Percentiles rank a stretch among this genome's conserved stretches.
phyloP scores from a whole-genome alignment of 2,888 invertebrate species.

The Tenthredo livida region DNA sequence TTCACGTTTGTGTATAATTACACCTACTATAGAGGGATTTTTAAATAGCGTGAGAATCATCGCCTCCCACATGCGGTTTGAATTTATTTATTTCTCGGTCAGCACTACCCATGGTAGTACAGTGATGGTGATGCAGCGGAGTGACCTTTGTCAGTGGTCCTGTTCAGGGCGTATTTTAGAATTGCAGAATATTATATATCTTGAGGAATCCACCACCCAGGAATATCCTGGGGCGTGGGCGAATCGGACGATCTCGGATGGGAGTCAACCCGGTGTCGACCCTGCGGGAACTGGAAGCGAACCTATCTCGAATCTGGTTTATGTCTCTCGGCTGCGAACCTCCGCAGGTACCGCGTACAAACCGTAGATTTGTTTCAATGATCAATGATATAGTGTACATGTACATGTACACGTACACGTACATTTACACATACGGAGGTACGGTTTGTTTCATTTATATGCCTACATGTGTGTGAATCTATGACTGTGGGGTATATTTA shows the following conservation, averaged over 20 bases:
- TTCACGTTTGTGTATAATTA: no score
- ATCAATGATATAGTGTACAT: constrained; percentile 62
- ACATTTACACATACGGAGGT: neutral
- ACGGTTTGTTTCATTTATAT: neutral
- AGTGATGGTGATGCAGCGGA: neutral
- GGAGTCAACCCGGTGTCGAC: constrained; percentile 65
- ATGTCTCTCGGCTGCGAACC: constrained; percentile 68
- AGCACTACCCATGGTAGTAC: neutral
- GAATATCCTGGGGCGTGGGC: constrained; percentile 50
- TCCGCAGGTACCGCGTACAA: constrained; percentile 43
- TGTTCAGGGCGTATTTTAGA: constrained; percentile 38
- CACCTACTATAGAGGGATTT: no score
- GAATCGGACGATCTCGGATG: constrained; percentile 46
- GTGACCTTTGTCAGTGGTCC: constrained; percentile 23
- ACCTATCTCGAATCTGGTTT: constrained; percentile 74
- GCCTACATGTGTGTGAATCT: neutral
- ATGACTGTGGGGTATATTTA: neutral
- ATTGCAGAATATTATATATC: constrained; percentile 53
- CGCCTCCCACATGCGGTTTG: no score
- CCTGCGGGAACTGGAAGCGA: constrained; percentile 72
- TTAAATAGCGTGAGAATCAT: no score
- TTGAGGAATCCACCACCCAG: constrained; percentile 52
- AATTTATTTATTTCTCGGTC: neutral
- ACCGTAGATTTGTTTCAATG: constrained; percentile 71
- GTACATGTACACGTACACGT: neutral